Evolutionary conservation across 2,888 invertebrate species (phyloP), one percentile per base, ranked within the genome.

Genomic region (Leptopterna dolabrata): DNA sequence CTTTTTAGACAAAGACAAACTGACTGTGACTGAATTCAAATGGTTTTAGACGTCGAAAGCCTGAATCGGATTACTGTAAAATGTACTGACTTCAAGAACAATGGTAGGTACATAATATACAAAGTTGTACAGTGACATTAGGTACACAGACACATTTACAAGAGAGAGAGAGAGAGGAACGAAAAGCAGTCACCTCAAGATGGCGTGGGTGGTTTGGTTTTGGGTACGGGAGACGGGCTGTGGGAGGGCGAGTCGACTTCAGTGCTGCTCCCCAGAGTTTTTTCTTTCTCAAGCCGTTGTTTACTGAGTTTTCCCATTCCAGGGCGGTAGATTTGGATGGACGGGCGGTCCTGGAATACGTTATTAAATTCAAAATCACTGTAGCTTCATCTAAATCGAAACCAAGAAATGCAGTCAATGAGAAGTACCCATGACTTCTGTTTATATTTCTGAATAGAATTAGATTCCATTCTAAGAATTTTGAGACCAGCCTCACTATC

Each of bases 291-390:
- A 78, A 93, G 91, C 80, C 93, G 93, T 90, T 95, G 95, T 91
- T 95, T 95, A 90, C 95, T 94, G 91, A 95, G 95, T 90, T 94
- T 94, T n/a, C 96, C 94, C 96, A 96, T 97, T 29, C 97, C 97
- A 0, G 98, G 98, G 90, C 97, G 95, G 92, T 98, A 98, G 90
- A 98, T 96, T 88, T 96, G 96, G 91, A 97, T 95, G 71, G 97
- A 96, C 30, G 98, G 98, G 70, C 97, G 95, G 92, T 97, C 97
- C 95, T 96, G 90, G 13, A 91, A 89, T 86, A 47, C 1, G 47
- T 2, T 47, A 16, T 1, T 13, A 47, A 13, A 9, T 41, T 86
- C 87, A 29, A 29, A 0, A 24, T n/a, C 47, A 86, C 83, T 45
- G 88, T 36, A 4, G 7, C 36, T 2, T n/a, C n/a, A n/a, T n/a